Evolutionary conservation across 2,113 vertebrate species (phyloP).

Genomic region (Terrapene triunguis): DNA sequence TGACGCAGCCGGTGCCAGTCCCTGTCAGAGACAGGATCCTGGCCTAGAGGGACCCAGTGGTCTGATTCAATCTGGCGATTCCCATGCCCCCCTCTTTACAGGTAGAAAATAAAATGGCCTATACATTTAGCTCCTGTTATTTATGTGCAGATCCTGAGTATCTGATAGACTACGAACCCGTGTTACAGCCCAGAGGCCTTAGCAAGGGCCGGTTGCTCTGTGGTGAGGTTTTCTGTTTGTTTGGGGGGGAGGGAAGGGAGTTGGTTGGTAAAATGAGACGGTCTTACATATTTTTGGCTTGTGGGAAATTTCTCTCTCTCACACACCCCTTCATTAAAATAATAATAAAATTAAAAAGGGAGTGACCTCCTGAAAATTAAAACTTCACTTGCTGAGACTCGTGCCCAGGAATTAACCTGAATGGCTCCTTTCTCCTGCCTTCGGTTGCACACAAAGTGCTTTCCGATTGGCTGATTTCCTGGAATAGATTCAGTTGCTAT

Average conservation of each 20-base stretch:
- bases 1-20: neutral
- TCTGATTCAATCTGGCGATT: neutral
- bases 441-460: slow-evolving; percentile 14
- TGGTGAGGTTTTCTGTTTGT: neutral
- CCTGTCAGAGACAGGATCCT: neutral
- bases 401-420: slow-evolving; percentile 57
- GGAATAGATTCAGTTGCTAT: slow-evolving; percentile 73
- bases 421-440: slow-evolving; percentile 59
- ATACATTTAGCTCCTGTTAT: neutral
- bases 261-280: fast-evolving
- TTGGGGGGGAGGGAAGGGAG: neutral
- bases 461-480: slow-evolving; percentile 66
- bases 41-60: neutral
- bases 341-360: neutral
- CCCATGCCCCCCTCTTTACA: neutral
- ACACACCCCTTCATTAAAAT: neutral
- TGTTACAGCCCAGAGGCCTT: neutral
- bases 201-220: neutral
- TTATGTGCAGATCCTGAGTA: neutral
- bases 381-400: slow-evolving; percentile 41
- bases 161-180: neutral
- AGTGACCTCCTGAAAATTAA: slow-evolving; percentile 38
- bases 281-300: neutral
- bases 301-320: neutral
- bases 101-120: neutral